Evolutionary conservation across 2,797 vertebrate species (phyloP).

Genomic region (Mormyrus proboscirostris): DNA sequence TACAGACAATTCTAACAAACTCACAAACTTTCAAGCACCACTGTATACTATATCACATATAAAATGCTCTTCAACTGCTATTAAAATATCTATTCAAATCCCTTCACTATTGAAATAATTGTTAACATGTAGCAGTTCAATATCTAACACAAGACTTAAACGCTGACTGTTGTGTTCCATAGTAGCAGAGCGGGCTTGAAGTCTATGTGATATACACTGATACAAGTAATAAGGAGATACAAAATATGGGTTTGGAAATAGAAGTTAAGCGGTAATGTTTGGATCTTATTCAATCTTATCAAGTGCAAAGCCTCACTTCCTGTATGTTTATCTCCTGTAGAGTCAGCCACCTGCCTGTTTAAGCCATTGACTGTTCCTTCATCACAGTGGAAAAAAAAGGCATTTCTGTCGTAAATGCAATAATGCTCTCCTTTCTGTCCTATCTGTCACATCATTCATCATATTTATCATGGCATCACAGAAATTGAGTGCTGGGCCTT

Average conservation of each 20-base stretch:
- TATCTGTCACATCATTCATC: background rate
- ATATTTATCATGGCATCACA: conserved; percentile 1
- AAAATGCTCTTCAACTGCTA: background rate
- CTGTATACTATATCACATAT: background rate
- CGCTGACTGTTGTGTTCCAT: background rate
- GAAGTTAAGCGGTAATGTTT: background rate
- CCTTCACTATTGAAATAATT: background rate
- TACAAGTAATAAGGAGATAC: background rate
- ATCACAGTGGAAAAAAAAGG: background rate
- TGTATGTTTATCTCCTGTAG: background rate
- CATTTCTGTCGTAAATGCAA: background rate
- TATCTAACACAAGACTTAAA: background rate
- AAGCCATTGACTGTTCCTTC: background rate
- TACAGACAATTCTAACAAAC: background rate
- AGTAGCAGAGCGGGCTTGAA: background rate
- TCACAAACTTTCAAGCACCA: background rate
- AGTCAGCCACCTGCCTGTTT: background rate
- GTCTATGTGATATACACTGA: background rate
- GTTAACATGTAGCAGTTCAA: background rate
- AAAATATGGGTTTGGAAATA: background rate
- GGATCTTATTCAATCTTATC: background rate
- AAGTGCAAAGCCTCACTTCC: background rate
- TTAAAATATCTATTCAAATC: background rate
- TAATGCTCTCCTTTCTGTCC: background rate
- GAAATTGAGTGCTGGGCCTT: background rate